Base-by-base conservation (phyloP, 2,797 vertebrate species). In the Simalia tracyae region DNA sequence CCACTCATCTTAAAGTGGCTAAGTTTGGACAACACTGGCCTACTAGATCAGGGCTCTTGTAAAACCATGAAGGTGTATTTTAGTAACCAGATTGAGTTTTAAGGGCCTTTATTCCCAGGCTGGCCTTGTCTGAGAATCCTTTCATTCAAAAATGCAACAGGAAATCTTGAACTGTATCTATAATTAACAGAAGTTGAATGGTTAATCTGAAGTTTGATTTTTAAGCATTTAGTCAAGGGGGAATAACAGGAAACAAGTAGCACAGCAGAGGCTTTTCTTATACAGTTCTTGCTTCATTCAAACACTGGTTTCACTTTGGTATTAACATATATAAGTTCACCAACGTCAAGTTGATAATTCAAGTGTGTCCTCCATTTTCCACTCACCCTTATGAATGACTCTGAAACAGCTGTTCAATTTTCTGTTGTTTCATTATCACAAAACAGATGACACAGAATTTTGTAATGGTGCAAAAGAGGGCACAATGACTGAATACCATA, bases 361-460 rank as follows among this genome's bases (percentile, higher is more conserved):
- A 87, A 6, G 84, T 93, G 94, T 2, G 50, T 31, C 54, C 88
- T 81, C 36, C 86, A 54, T 86, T 50, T 68, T 89, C 63, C 81
- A 89, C 28, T 56, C n/a, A 60, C 0, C 2, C 59, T 81, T 87
- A 56, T 17, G 28, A 89, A 60, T 60, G 84, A 84, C 72, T 84
- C 64, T 89, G 72, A 86, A 93, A 94, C 94, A 95, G 95, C 93
- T 96, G 95, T 94, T 93, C 60, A 90, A 90, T 92, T 66, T 93
- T 60, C 85, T 5, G 64, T 81, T 90, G 42, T 91, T 84, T 88
- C 89, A 93, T 93, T 0, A 56, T 54, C 46, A 90, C 19, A 85
- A 19, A 93, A 94, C 94, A 95, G 95, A 92, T 93, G 95, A 93
- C 94, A 89, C 85, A 1, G 64, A 0, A 26, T 68, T 89, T 68